These are phyloP conservation scores for Lomographa bimaculata DNA, from an alignment of 2,888 invertebrate species.

Conservation along the genomic window DNA sequence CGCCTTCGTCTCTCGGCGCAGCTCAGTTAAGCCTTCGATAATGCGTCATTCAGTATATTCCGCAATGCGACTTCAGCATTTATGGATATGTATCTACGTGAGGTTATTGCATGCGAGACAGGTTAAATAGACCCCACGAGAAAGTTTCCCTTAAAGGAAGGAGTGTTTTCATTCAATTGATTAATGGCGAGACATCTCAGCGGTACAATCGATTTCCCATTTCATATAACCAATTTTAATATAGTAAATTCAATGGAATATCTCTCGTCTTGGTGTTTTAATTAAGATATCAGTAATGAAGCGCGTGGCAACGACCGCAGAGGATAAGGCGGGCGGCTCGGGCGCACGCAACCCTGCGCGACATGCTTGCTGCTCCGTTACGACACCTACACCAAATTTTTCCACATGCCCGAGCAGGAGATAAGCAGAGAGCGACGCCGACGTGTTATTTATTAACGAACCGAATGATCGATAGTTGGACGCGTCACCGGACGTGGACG, in stretches of 20 bases:
- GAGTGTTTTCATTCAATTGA: slow-evolving; percentile 19
- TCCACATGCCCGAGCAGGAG: slow-evolving; percentile 82
- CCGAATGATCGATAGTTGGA: slow-evolving; percentile 83
- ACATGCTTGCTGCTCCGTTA: slow-evolving; percentile 79
- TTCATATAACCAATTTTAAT: neutral
- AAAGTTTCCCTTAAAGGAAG: slow-evolving; percentile 50
- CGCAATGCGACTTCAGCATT: slow-evolving; percentile 55
- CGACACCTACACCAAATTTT: slow-evolving; percentile 83
- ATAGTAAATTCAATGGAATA: no score
- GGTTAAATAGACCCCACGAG: slow-evolving; percentile 52
- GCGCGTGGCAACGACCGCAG: slow-evolving; percentile 65
- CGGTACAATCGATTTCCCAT: slow-evolving; percentile 2
- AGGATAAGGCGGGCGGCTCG: slow-evolving; percentile 65
- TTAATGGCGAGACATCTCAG: slow-evolving; percentile 19
- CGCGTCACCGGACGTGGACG: slow-evolving; percentile 80
- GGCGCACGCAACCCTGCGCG: slow-evolving; percentile 69
- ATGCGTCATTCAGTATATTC: slow-evolving; percentile 61
- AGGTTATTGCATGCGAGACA: slow-evolving; percentile 61
- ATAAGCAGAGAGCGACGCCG: slow-evolving; percentile 78
- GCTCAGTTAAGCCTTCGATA: slow-evolving; percentile 57
- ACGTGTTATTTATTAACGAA: slow-evolving; percentile 84
- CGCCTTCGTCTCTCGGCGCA: slow-evolving; percentile 57
- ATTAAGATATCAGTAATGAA: slow-evolving; percentile 71
- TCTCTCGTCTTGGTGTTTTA: slow-evolving; percentile 49
- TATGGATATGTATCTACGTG: slow-evolving; percentile 60